phyloP scores from a whole-genome alignment of 1,140 invertebrate genomes.

The Andricus grossulariae region DNA sequence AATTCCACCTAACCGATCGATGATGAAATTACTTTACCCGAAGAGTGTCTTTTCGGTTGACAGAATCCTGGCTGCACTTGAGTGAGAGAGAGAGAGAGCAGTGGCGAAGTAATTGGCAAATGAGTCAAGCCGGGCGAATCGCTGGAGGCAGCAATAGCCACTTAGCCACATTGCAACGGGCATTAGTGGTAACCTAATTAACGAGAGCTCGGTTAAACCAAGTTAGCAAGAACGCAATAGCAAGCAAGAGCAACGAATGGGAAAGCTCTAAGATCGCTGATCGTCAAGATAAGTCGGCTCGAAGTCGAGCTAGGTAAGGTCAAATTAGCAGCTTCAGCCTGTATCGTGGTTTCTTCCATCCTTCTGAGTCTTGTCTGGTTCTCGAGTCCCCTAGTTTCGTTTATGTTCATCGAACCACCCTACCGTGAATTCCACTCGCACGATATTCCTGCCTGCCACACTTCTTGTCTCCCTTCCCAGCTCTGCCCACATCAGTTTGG shows the following conservation, averaged over 20 bases:
- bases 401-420: conserved; percentile 15
- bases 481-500: conserved; percentile 4
- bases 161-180: conserved; percentile 71
- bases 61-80: conserved; percentile 25
- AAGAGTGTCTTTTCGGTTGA: conserved; percentile 21
- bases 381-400: not conserved
- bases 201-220: conserved; percentile 69
- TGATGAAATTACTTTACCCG: conserved; percentile 13
- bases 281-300: conserved; percentile 33
- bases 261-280: conserved; percentile 39
- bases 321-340: conserved; percentile 47
- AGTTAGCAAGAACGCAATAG: conserved; percentile 59
- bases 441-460: conserved; percentile 8
- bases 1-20: conserved; percentile 18
- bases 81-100: conserved; percentile 9
- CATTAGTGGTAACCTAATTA: conserved; percentile 70
- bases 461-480: not conserved
- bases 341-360: conserved; percentile 17
- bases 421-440: conserved; percentile 33
- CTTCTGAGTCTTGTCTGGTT: not conserved
- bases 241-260: conserved; percentile 45
- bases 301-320: not conserved
- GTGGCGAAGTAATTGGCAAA: conserved; percentile 66
- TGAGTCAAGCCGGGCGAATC: conserved; percentile 63
- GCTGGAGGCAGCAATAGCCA: conserved; percentile 69